Conservation (phyloP, 2,888 invertebrate species). For the Epinotia ramella region DNA sequence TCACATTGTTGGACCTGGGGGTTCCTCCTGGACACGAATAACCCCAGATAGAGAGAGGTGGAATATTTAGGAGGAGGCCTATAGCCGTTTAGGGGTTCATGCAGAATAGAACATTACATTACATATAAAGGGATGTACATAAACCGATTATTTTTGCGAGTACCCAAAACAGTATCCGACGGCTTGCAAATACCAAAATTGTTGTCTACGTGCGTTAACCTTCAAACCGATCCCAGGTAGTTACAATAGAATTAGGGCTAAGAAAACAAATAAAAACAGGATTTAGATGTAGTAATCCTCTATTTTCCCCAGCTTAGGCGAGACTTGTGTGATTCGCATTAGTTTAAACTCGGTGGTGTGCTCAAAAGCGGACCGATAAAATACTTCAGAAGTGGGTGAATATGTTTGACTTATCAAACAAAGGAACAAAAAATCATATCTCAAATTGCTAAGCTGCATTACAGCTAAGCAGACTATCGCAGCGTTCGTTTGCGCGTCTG, state of each 20-base stretch:
- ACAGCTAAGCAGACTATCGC: slow-evolving; percentile 1
- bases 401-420: too few relatives aligned
- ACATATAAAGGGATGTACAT: too few relatives aligned
- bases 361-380: slow-evolving; percentile 73
- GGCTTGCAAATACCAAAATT: slow-evolving; percentile 1
- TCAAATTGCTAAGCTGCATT: slow-evolving; percentile 14
- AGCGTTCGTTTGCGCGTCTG: slow-evolving; percentile 1
- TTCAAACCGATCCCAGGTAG: slow-evolving; percentile 50
- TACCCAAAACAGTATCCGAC: background rate
- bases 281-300: slow-evolving; percentile 81
- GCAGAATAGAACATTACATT: too few relatives aligned
- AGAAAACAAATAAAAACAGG: slow-evolving; percentile 85
- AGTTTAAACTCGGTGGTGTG: slow-evolving; percentile 75
- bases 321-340: slow-evolving; percentile 73
- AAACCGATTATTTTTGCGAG: too few relatives aligned
- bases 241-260: slow-evolving; percentile 74
- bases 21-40: too few relatives aligned
- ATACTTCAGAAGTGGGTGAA: slow-evolving; percentile 60
- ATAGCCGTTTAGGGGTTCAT: too few relatives aligned
- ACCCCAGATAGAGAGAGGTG: too few relatives aligned
- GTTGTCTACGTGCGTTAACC: slow-evolving; percentile 52
- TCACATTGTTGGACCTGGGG: too few relatives aligned
- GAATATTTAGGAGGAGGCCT: too few relatives aligned
- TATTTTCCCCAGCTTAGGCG: slow-evolving; percentile 75
- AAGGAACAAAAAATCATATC: too few relatives aligned